Evolutionary conservation across 2,888 invertebrate genomes (phyloP), one percentile per base, ranked within the genome.

Genomic region (Eupithecia vulgata): DNA sequence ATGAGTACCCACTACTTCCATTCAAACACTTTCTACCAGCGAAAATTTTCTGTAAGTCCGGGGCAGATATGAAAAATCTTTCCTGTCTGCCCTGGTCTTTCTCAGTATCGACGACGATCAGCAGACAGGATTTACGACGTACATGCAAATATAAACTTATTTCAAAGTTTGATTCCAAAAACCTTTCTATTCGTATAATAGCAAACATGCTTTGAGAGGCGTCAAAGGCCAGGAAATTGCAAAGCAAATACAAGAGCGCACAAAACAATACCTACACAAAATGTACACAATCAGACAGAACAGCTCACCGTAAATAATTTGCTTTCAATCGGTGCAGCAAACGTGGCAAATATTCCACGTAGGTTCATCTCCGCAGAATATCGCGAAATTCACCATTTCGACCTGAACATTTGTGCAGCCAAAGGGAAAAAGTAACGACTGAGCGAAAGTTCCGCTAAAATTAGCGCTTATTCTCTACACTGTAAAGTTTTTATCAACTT

Each of bases 321-420:
- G 88, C 88, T 88, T 89, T 86, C 88, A 88, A 90, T 89, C 84
- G 85, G 81, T 84, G 83, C 84, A 81, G 81, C 80, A 81, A 78
- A 80, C 80, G 80, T 77, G 75, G 75, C 81, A 81, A 84, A 85
- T 85, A 85, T 86, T 86, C 85, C 84, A 85, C 83, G 80, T 81
- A 81, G 83, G 81, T 84, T 82, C 80, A 66, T 77, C 80, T 80
- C 80, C 73, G 67, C 78, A 81, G 82, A 85, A 88, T 87, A 85
- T 85, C 79, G 81, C 78, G 76, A 78, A 83, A 81, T 73, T 71
- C 71, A 71, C 57, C 21, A 70, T 76, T 73, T 71, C 68, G n/a
- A 70, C 68, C 75, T 21, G 68, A 71, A 74, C 62, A 68, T 74
- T 68, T 74, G 67, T 66, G 68, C 74, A 66, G 35, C 59, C 52